Percentiles rank a stretch among this genome's conserved stretches.
phyloP scores from a whole-genome alignment of 2,113 vertebrate species.

The Pseudorectes ferrugineus region DNA sequence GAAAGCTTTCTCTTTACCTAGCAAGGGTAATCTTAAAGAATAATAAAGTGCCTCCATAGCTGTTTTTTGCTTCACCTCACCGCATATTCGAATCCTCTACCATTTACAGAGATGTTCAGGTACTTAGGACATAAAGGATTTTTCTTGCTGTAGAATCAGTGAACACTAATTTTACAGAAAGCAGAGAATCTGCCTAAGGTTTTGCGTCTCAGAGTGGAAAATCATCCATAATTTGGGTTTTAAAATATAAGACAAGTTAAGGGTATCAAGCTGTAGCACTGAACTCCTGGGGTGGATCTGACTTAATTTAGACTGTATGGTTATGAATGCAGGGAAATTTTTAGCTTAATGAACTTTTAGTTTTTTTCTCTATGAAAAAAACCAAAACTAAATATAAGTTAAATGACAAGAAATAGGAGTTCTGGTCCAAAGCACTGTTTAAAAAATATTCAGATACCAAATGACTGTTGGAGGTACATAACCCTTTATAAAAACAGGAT shows the following conservation, averaged over 20 bases:
- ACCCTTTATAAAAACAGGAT: background rate
- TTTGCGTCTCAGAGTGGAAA: background rate
- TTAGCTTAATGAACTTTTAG: background rate
- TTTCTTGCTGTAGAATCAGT: background rate
- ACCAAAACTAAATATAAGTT: background rate
- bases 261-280: background rate
- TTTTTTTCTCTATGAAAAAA: background rate
- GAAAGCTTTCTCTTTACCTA: background rate
- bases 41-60: background rate
- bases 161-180: background rate
- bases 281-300: background rate
- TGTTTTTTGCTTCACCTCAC: background rate
- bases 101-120: background rate
- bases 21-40: background rate
- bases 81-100: background rate
- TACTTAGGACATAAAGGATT: background rate
- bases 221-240: background rate
- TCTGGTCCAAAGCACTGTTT: background rate
- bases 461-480: background rate
- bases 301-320: background rate
- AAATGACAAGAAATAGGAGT: background rate
- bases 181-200: background rate
- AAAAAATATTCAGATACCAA: background rate
- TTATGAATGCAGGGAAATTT: background rate
- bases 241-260: background rate